Evolutionary conservation across 2,888 invertebrate genomes (phyloP).

Genomic region (Megaustenia siamemsis): DNA sequence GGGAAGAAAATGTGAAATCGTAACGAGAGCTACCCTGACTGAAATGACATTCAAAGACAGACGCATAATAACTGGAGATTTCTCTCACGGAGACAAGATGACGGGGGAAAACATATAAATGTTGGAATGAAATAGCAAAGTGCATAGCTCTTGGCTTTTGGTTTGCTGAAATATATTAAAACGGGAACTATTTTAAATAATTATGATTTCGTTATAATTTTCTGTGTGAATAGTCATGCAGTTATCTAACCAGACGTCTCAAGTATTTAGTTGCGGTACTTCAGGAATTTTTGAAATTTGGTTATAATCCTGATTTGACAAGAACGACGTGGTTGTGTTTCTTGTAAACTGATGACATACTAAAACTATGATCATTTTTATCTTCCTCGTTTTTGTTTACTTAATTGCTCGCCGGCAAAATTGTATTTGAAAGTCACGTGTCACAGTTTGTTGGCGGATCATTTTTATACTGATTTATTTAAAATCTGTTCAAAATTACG

Average conservation of each 20-base stretch:
- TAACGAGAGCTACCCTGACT: not conserved
- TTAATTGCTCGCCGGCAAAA: too few relatives aligned
- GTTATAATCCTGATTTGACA: too few relatives aligned
- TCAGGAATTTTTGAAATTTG: too few relatives aligned
- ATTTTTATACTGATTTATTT: too few relatives aligned
- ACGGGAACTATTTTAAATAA: not conserved
- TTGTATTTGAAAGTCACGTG: too few relatives aligned
- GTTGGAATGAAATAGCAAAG: not conserved
- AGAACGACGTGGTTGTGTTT: too few relatives aligned
- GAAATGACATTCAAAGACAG: slow-evolving; percentile 23
- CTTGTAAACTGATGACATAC: too few relatives aligned
- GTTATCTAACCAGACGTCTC: not conserved
- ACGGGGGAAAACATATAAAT: not conserved
- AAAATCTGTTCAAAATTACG: too few relatives aligned
- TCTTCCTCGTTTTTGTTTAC: too few relatives aligned
- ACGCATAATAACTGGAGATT: not conserved
- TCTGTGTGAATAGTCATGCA: not conserved
- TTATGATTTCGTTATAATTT: not conserved
- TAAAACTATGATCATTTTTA: too few relatives aligned
- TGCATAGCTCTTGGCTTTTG: not conserved
- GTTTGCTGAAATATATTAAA: not conserved
- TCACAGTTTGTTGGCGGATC: too few relatives aligned
- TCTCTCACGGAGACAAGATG: not conserved
- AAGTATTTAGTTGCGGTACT: not conserved
- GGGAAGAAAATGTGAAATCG: not conserved